Base-by-base conservation (phyloP, 2,797 vertebrate species). In the Sandelia bainsii region DNA sequence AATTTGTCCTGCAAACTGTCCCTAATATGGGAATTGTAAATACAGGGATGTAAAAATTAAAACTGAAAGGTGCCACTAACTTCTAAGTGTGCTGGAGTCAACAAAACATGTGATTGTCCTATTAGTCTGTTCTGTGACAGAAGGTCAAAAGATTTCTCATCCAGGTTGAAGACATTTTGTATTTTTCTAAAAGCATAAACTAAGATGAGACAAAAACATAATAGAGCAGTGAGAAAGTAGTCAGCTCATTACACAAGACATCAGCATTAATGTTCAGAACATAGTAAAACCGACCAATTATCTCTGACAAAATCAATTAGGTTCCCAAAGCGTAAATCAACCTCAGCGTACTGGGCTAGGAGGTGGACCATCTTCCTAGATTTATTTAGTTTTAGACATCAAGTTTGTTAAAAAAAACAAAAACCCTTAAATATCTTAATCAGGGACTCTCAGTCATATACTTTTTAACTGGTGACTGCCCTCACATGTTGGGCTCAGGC, bases 391-490 rank as follows among this genome's bases (percentile, higher is more conserved):
- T 8, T 25, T 25, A 25, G 25, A n/a, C n/a, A n/a, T n/a, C n/a
- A n/a, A n/a, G n/a, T n/a, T n/a, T n/a, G n/a, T n/a, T 11, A 49
- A 52, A 16, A 53, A 40, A 58, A 58, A 6, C 56, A 20, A 39
- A 20, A 57, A 13, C 52, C 42, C 42, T 39, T 60, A 11, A 62
- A 25, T 56, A 62, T 62, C 25, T 73, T 13, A 64, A 59, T 37
- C 37, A 62, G 25, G 2, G 25, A 25, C 25, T 25, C 20, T 25
- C 20, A 44, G 69, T 59, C 39, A 49, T 53, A n/a, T n/a, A 29
- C 60, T 50, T 75, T 58, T 61, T 54, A n/a, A 9, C 13, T 10
- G 22, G 80, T 39, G 23, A 49, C 23, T 59, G 49, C 56, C 25
- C 25, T 25, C 25, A 4, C 54, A 54, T 14, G 4, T 54, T 2